These are phyloP conservation scores for Leptopilina drosophilae DNA, from an alignment of 2,888 invertebrate genomes.

Conservation along the genomic window DNA sequence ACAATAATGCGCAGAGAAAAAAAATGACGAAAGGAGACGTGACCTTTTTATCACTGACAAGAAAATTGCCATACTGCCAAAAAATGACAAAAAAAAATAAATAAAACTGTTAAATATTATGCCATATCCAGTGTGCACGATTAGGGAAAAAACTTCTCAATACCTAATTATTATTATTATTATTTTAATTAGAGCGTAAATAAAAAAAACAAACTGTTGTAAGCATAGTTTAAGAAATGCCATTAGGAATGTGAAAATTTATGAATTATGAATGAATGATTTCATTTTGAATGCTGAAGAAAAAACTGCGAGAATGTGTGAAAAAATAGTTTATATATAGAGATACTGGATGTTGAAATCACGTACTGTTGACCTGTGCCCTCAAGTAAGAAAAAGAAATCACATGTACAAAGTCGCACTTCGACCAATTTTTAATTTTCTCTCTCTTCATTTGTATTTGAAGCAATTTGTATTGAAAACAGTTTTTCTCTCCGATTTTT, in stretches of 20 bases:
- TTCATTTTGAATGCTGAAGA: conserved; percentile 65
- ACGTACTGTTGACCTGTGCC: conserved; percentile 69
- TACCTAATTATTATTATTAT: conserved; percentile 66
- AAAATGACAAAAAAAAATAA: conserved; percentile 64
- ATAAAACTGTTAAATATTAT: conserved; percentile 63
- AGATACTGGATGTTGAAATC: conserved; percentile 72
- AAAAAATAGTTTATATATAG: conserved; percentile 61
- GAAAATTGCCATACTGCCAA: conserved; percentile 76
- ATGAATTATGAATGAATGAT: conserved; percentile 62
- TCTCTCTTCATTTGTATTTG: background rate
- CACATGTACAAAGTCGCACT: conserved; percentile 70
- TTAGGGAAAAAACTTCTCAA: conserved; percentile 70
- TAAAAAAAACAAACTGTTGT: conserved; percentile 64
- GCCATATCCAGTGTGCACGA: conserved; percentile 72
- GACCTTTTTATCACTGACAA: conserved; percentile 69
- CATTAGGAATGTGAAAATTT: conserved; percentile 62
- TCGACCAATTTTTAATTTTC: conserved; percentile 53
- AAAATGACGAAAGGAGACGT: conserved; percentile 55
- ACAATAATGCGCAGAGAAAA: conserved; percentile 12
- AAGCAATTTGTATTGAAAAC: background rate
- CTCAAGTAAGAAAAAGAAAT: conserved; percentile 58
- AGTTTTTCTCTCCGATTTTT: background rate
- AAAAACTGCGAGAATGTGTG: conserved; percentile 49
- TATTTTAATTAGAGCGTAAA: conserved; percentile 72
- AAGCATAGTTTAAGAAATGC: conserved; percentile 65